A percentile compares a stretch with the other conserved stretches of the same genome.
Conservation (phyloP, 2,888 invertebrate genomes). For the Hyposoter didymator region DNA sequence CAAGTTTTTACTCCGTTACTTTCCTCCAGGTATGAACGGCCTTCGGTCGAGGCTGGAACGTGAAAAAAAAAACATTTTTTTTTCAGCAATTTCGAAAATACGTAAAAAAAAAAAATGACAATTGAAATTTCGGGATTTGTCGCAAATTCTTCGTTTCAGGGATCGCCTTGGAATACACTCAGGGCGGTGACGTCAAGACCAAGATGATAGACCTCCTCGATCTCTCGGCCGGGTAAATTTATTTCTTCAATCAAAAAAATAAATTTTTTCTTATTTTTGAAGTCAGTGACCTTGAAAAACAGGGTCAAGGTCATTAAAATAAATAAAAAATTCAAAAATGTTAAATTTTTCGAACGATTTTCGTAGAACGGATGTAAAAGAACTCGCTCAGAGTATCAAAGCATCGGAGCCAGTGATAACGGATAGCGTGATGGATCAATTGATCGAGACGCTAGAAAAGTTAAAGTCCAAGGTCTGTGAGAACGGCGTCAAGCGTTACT, state of each 20-base stretch:
- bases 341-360: background rate
- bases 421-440: constrained; percentile 86
- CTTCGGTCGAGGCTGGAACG: background rate
- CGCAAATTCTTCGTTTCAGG: constrained; percentile 79
- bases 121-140: background rate
- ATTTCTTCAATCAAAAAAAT: background rate
- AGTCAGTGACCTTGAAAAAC: background rate
- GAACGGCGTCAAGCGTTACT: constrained; percentile 87
- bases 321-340: too few relatives aligned
- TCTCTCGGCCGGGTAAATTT: constrained; percentile 86
- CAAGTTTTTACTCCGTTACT: constrained; percentile 89
- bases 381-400: constrained; percentile 85
- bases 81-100: constrained; percentile 2
- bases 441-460: constrained; percentile 87
- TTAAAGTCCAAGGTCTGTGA: constrained; percentile 88
- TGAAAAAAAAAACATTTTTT: constrained; percentile 4
- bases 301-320: background rate
- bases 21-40: constrained; percentile 87
- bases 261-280: background rate
- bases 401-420: constrained; percentile 86
- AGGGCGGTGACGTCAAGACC: constrained; percentile 86
- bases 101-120: background rate
- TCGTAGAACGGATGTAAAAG: constrained; percentile 86
- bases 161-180: constrained; percentile 87
- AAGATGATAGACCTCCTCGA: constrained; percentile 89